These are phyloP conservation scores for Sympetrum striolatum DNA, from an alignment of 2,888 invertebrate species.

Conservation along the genomic window DNA sequence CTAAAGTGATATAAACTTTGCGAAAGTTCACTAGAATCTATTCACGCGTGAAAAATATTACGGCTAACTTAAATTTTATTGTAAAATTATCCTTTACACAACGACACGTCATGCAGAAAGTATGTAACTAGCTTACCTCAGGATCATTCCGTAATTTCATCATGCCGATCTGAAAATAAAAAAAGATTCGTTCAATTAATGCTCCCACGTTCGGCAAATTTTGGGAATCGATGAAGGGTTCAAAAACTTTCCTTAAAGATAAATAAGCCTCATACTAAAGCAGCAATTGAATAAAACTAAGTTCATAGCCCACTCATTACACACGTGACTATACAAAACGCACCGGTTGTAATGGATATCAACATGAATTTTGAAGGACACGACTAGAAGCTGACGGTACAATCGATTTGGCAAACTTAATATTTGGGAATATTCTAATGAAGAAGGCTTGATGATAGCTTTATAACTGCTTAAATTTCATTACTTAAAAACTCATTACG, in stretches of 20 bases:
- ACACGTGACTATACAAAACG: not conserved
- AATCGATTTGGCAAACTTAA: not conserved
- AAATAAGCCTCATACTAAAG: not conserved
- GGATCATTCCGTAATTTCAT: conserved; percentile 18
- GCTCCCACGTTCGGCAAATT: not conserved
- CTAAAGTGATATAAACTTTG: not conserved
- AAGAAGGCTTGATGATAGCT: not conserved
- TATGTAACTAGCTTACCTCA: not conserved
- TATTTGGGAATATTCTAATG: not conserved
- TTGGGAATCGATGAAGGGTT: not conserved
- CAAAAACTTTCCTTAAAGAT: not conserved
- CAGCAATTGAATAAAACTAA: not conserved
- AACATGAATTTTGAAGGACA: not conserved
- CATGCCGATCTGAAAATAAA: conserved; percentile 26
- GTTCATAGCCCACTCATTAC: not conserved
- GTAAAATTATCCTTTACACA: not conserved
- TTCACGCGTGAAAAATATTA: too few relatives aligned
- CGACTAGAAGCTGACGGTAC: not conserved
- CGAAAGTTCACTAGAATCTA: too few relatives aligned
- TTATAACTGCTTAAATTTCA: not conserved
- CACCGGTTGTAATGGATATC: not conserved
- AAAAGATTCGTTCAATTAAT: not conserved
- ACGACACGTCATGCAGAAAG: not conserved
- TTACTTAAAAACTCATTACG: conserved; percentile 10
- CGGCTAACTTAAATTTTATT: too few relatives aligned